Evolutionary conservation across 2,113 vertebrate genomes (phyloP).

Genomic region (Seriola dumerili): DNA sequence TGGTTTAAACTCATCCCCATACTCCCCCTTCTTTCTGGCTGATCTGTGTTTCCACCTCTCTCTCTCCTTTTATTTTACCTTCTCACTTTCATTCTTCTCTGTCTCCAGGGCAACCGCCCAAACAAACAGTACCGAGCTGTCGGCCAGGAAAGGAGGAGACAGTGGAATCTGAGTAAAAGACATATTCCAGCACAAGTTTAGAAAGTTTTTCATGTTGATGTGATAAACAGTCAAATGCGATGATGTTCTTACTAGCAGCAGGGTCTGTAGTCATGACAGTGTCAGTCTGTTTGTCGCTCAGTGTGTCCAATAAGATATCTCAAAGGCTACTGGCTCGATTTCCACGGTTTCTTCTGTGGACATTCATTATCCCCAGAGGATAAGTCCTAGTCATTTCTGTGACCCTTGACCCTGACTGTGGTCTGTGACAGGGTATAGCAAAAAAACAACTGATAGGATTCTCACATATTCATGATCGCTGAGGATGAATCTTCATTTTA

Average conservation of each 20-base stretch:
- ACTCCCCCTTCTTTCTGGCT: neutral
- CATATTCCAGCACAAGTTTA: neutral
- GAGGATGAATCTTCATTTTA: too few relatives aligned
- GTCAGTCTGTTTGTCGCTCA: neutral
- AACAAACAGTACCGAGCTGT: constrained; percentile 13
- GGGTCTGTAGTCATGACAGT: neutral
- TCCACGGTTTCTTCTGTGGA: too few relatives aligned
- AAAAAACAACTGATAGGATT: too few relatives aligned
- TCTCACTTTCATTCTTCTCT: constrained; percentile 4
- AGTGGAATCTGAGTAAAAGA: neutral
- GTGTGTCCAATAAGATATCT: neutral
- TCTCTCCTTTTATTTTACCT: neutral
- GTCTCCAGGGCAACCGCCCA: neutral
- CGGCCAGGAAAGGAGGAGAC: neutral
- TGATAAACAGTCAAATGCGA: neutral
- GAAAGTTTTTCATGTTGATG: neutral
- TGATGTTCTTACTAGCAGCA: neutral
- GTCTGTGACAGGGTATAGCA: too few relatives aligned
- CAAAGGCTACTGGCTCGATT: neutral
- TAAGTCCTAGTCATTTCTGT: too few relatives aligned
- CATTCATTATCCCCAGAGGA: too few relatives aligned
- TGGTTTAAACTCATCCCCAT: neutral
- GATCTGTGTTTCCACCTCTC: neutral
- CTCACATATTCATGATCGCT: too few relatives aligned
- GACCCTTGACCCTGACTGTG: too few relatives aligned